Evolutionary conservation across 2,797 vertebrate species (phyloP), one percentile per base, ranked within the genome.

Genomic region (Chaenodraco wilsoni): DNA sequence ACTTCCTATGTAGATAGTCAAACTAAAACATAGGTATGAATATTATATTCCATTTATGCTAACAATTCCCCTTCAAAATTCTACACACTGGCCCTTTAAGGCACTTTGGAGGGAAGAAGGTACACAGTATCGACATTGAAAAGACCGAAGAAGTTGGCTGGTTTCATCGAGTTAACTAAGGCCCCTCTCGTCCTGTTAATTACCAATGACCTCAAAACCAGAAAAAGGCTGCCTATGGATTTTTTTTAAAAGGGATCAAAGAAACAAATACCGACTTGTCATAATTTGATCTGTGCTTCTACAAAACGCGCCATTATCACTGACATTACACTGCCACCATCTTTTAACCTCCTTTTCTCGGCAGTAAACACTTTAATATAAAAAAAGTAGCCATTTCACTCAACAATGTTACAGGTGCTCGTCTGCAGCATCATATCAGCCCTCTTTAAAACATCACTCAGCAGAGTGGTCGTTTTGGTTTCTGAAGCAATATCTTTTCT

Each of bases 101-200:
- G 88, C 87, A 89, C 88, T 83, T 83, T 17, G 33, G 65, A 70
- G 51, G 37, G 57, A 63, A 69, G 43, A 60, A 19, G 33, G 13
- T 44, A 49, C 9, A 46, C 37, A 73, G 31, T 52, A 23, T 58
- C 33, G n/a, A 71, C 23, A 64, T 17, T 6, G 40, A 51, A 33
- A 66, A 54, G 13, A 55, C n/a, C 11, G 9, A 70, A 61, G n/a
- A 68, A 65, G 44, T 49, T 41, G 67, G 15, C 27, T 15, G 1
- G 33, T 50, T 56, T 66, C 14, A 63, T 31, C 51, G 43, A n/a
- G 48, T 59, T 40, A 54, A 71, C 12, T 15, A 41, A 71, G 27
- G 19, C 43, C 46, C 21, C 7, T 44, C 27, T 51, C 17, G n/a
- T 65, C 44, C 10, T 43, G 50, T 74, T 76, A 9, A 55, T 60